Evolutionary conservation across 2,888 invertebrate species (phyloP).

Genomic region (Tachina lurida): DNA sequence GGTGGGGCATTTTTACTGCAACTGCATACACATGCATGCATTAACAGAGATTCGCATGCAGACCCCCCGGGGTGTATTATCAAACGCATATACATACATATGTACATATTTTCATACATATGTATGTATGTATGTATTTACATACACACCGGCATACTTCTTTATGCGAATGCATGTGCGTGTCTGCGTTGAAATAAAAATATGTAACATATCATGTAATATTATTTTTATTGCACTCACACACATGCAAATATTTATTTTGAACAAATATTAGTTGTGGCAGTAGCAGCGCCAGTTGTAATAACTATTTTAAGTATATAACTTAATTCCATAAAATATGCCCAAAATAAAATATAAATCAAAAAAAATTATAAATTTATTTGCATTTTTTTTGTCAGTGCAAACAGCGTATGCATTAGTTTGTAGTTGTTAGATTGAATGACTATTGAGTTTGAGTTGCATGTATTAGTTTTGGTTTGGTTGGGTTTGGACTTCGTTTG

Average conservation of each 20-base stretch:
- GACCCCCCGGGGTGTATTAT: conserved; percentile 23
- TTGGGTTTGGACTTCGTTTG: conserved; percentile 29
- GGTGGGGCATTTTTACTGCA: conserved; percentile 56
- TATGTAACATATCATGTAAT: conserved; percentile 20
- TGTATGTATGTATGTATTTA: neutral
- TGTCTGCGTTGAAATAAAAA: neutral
- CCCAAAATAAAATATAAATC: conserved; percentile 69
- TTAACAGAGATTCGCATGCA: neutral
- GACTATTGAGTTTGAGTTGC: conserved; percentile 40
- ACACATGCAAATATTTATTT: conserved; percentile 17
- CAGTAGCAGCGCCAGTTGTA: neutral
- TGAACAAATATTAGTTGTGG: conserved; percentile 17
- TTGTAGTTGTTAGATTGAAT: conserved; percentile 56
- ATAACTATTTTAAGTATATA: neutral
- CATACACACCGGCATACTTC: neutral
- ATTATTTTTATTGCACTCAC: conserved; percentile 38
- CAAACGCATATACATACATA: conserved; percentile 20
- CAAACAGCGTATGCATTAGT: neutral
- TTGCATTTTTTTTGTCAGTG: conserved; percentile 25
- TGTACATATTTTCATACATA: neutral
- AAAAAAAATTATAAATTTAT: conserved; percentile 70
- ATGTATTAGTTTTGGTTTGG: conserved; percentile 26
- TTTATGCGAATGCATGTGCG: neutral
- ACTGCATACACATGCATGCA: neutral
- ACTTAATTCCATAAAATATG: conserved; percentile 70